Evolutionary conservation across 1,140 invertebrate genomes (phyloP), one percentile per base, ranked within the genome.

Genomic region (Frieseomelitta varia): DNA sequence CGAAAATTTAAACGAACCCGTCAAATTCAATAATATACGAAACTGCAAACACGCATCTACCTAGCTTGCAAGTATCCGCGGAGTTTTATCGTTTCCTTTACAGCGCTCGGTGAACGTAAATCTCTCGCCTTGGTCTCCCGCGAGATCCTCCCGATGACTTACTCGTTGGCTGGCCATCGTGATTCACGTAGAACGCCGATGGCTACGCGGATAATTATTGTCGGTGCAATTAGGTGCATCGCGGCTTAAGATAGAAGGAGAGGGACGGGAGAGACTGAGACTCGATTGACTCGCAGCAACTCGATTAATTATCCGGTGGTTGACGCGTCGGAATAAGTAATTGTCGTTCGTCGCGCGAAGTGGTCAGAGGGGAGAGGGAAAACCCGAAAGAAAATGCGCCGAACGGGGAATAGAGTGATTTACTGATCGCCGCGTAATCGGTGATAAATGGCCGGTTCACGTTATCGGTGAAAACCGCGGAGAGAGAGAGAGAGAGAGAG

Each of bases 271-370:
- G 58, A 63, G 15, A 15, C 15, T 8, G 21, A 14, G 56, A n/a
- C n/a, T 34, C 85, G 58, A 68, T 68, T 27, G 77, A 34, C 74
- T 76, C 56, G 53, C 53, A 17, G 27, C 19, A 34, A 39, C 47
- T 6, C 1, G 83, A 88, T 88, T 88, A 88, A 88, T 88, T 88
- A 88, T 87, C 84, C 84, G 80, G 34, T 69, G 77, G 87, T 88
- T 88, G 87, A 88, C 87, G 85, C 84, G 87, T 88, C 87, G 47
- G 84, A 82, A 88, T 88, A 88, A 88, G 84, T 88, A 87, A 88
- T 88, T 82, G 84, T 88, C 87, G 84, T 79, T 27, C 77, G 53
- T 58, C 55, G 15, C 69, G 15, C 24, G 67, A 68, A 55, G 67
- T 39, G 39, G 47, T 6, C 68, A n/a, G 19, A 21, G 21, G 10